phyloP scores from a whole-genome alignment of 2,888 invertebrate species.

The Metacarcinus magister region DNA sequence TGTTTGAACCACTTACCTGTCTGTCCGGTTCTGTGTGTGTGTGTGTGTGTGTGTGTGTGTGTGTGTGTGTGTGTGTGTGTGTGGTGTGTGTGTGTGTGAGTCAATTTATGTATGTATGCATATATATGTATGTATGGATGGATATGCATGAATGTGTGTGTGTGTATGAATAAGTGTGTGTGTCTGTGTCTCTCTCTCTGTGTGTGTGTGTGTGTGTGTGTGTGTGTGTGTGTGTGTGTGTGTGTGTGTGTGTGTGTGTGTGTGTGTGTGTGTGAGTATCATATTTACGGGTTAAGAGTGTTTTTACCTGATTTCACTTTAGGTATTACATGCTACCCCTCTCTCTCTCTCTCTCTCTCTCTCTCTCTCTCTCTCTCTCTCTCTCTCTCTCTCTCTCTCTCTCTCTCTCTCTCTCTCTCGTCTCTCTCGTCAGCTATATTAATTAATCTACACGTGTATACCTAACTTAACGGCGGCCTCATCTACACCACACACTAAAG shows the following conservation, averaged over 20 bases:
- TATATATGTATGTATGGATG: not conserved
- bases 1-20: not conserved
- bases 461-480: no score
- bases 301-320: slow-evolving; percentile 34
- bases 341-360: slow-evolving; percentile 8
- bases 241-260: slow-evolving; percentile 43
- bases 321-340: not conserved
- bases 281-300: not conserved
- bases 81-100: not conserved
- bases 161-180: slow-evolving; percentile 33
- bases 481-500: no score
- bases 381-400: slow-evolving; percentile 51
- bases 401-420: not conserved
- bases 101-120: not conserved
- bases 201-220: no score
- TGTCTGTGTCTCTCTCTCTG: not conserved
- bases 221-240: not conserved
- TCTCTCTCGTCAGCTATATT: not conserved
- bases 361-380: slow-evolving; percentile 59
- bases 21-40: slow-evolving; percentile 15
- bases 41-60: slow-evolving; percentile 56
- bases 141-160: not conserved
- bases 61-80: slow-evolving; percentile 56
- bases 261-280: not conserved
- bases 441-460: not conserved